These are phyloP conservation scores for Alces alces DNA, from an alignment of 2,113 vertebrate species.

Conservation along the genomic window DNA sequence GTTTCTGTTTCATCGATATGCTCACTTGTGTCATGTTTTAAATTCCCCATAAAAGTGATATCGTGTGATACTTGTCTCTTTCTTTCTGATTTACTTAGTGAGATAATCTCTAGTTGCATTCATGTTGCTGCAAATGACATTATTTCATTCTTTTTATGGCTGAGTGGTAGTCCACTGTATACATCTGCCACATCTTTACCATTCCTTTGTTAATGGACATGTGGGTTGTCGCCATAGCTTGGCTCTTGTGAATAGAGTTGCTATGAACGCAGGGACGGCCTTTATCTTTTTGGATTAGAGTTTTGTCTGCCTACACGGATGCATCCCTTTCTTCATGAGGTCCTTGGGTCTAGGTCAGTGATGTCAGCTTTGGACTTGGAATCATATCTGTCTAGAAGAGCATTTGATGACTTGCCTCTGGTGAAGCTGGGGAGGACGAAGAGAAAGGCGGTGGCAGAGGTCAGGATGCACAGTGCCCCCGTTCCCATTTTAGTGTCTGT, in stretches of 20 bases:
- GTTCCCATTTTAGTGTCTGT: background rate
- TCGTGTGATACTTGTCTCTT: background rate
- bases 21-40: background rate
- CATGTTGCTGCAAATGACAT: background rate
- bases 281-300: background rate
- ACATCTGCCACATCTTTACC: background rate
- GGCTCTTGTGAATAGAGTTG: background rate
- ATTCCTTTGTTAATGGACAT: background rate
- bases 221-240: background rate
- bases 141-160: background rate
- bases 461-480: background rate
- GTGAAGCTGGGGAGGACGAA: background rate
- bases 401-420: background rate
- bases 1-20: background rate
- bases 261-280: background rate
- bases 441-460: background rate
- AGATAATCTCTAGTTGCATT: background rate
- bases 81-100: background rate
- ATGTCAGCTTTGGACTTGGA: constrained; percentile 7
- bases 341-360: background rate
- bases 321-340: background rate
- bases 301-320: background rate
- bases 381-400: background rate
- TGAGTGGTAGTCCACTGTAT: background rate
- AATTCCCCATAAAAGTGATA: background rate